Evolutionary conservation across 2,113 vertebrate species (phyloP).

Genomic region (Festucalex cinctus): DNA sequence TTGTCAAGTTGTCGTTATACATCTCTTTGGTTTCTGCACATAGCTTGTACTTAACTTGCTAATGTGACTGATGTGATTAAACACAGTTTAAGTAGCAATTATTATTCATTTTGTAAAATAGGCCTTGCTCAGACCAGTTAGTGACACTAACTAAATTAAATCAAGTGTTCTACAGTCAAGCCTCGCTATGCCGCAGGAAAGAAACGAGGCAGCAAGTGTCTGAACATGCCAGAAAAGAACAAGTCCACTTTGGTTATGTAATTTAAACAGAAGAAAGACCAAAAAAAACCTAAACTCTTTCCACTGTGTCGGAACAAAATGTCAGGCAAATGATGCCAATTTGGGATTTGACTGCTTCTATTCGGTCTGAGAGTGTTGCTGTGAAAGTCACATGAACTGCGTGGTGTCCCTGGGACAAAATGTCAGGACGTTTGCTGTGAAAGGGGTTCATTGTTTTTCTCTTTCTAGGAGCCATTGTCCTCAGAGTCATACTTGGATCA

Average conservation of each 20-base stretch:
- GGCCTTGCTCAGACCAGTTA: not conserved
- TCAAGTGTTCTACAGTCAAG: conserved; percentile 1
- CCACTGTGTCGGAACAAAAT: conserved; percentile 13
- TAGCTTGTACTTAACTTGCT: not conserved
- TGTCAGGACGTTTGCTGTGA: conserved; percentile 55
- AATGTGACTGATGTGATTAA: too few species aligned
- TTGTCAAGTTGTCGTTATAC: too few species aligned
- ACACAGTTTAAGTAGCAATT: not conserved
- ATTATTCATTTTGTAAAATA: not conserved
- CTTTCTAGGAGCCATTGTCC: conserved; percentile 52
- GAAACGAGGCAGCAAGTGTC: conserved; percentile 26
- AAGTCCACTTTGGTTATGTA: conserved; percentile 39
- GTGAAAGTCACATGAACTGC: conserved; percentile 10
- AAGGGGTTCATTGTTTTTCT: conserved; percentile 51
- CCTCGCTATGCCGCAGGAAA: conserved; percentile 14
- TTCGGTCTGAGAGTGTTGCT: not conserved
- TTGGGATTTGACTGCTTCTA: not conserved
- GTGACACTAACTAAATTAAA: not conserved
- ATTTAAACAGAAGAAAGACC: conserved; percentile 23
- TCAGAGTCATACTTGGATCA: conserved; percentile 33
- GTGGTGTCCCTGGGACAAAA: conserved; percentile 42
- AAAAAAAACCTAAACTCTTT: not conserved
- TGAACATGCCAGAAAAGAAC: conserved; percentile 26
- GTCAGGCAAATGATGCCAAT: conserved; percentile 4
- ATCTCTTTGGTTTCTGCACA: too few species aligned